A percentile compares a stretch with the other conserved stretches of the same genome.
Conservation (phyloP, 2,113 vertebrate genomes). For the Clarias batrachus region DNA sequence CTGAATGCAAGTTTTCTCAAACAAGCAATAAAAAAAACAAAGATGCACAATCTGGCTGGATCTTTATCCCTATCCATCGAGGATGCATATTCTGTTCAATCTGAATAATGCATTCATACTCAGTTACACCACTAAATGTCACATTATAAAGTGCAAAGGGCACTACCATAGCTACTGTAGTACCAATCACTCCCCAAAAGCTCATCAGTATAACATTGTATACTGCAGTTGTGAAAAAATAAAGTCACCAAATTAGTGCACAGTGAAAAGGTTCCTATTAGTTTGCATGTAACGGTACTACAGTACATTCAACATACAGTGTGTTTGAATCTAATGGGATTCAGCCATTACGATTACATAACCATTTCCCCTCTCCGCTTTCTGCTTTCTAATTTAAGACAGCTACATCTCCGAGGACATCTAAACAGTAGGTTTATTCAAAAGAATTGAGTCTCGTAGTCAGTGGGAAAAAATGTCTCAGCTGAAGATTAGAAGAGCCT, state of each 20-base stretch:
- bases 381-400: not conserved
- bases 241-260: not conserved
- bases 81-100: not conserved
- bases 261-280: not conserved
- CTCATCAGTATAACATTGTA: not conserved
- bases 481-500: constrained; percentile 2
- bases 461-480: constrained; percentile 43
- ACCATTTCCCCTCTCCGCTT: not conserved
- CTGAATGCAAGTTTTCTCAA: not conserved
- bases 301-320: not conserved
- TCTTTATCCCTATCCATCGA: not conserved
- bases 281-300: not conserved
- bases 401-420: not conserved
- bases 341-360: not conserved
- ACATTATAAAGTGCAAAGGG: not conserved
- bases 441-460: constrained; percentile 6
- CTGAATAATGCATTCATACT: not conserved
- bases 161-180: not conserved
- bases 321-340: too few relatives aligned
- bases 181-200: not conserved
- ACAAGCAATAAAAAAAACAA: not conserved
- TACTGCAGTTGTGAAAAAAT: not conserved
- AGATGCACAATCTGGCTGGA: not conserved
- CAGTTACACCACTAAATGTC: not conserved
- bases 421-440: constrained; percentile 40